Evolutionary conservation across 2,113 vertebrate genomes (phyloP).

Genomic region (Nicator chloris): DNA sequence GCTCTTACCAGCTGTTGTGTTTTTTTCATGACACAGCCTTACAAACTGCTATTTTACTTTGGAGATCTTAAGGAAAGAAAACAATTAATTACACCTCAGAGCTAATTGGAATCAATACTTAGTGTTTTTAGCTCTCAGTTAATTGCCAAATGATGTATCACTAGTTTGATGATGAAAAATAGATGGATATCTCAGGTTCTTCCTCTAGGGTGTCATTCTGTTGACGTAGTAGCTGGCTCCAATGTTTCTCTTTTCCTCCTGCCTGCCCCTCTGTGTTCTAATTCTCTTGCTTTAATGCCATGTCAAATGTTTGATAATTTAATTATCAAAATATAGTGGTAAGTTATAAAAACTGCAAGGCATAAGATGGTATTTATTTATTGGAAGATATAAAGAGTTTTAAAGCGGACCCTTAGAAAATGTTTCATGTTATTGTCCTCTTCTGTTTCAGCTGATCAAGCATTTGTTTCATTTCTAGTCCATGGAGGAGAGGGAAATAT

Average conservation of each 20-base stretch:
- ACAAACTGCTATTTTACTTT: not conserved
- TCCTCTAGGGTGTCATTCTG: conserved; percentile 26
- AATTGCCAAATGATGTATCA: conserved; percentile 70
- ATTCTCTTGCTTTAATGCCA: not conserved
- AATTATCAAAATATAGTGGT: not conserved
- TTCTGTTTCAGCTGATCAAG: not conserved
- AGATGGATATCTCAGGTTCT: conserved; percentile 51
- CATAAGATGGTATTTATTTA: not conserved
- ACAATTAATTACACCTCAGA: conserved; percentile 61
- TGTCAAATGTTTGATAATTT: not conserved
- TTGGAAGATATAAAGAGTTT: not conserved
- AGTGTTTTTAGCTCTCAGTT: conserved; percentile 57
- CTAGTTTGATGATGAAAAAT: conserved; percentile 25
- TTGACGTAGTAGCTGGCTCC: not conserved
- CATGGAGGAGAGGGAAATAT: not conserved
- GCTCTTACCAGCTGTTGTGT: not conserved
- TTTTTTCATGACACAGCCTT: not conserved
- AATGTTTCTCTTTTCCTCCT: not conserved
- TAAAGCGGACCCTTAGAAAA: not conserved
- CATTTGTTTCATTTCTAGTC: not conserved
- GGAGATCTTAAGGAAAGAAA: conserved; percentile 40
- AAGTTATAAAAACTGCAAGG: not conserved
- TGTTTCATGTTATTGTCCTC: not conserved
- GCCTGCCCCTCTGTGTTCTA: not conserved
- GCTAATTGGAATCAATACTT: conserved; percentile 70